A percentile compares a stretch with the other conserved stretches of the same genome.
phyloP scores from a whole-genome alignment of 1,140 invertebrate genomes.

The Ceratoteleas bidentatus region DNA sequence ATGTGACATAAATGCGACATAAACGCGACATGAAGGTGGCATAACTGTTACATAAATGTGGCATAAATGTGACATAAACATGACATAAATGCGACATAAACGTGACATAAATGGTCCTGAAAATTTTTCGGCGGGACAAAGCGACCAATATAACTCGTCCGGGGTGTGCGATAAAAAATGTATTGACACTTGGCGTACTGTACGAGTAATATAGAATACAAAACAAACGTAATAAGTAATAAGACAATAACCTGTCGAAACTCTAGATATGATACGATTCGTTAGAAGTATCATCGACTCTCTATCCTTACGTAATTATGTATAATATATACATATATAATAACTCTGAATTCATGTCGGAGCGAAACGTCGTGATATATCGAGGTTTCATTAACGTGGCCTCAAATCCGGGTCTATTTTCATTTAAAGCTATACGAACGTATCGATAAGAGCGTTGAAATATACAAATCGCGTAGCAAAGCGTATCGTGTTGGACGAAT shows the following conservation, averaged over 20 bases:
- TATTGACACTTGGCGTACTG: constrained; percentile 45
- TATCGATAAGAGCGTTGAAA: constrained; percentile 63
- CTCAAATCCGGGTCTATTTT: constrained; percentile 59
- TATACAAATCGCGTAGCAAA: constrained; percentile 65
- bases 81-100: background rate
- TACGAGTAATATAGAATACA: constrained; percentile 55
- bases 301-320: constrained; percentile 53
- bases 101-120: background rate
- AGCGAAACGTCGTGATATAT: constrained; percentile 59
- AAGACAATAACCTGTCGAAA: constrained; percentile 55
- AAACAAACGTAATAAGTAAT: constrained; percentile 59
- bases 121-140: constrained; percentile 3
- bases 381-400: constrained; percentile 59
- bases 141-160: constrained; percentile 27
- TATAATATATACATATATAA: constrained; percentile 61
- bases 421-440: constrained; percentile 63
- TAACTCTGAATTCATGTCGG: constrained; percentile 58
- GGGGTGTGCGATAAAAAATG: constrained; percentile 20
- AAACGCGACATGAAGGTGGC: background rate
- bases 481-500: constrained; percentile 67
- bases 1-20: background rate
- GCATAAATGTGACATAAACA: background rate
- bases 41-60: background rate
- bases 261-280: constrained; percentile 63
- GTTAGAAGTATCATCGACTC: constrained; percentile 60